Evolutionary conservation across 2,888 invertebrate species (phyloP).

Genomic region (Tipula helvola): DNA sequence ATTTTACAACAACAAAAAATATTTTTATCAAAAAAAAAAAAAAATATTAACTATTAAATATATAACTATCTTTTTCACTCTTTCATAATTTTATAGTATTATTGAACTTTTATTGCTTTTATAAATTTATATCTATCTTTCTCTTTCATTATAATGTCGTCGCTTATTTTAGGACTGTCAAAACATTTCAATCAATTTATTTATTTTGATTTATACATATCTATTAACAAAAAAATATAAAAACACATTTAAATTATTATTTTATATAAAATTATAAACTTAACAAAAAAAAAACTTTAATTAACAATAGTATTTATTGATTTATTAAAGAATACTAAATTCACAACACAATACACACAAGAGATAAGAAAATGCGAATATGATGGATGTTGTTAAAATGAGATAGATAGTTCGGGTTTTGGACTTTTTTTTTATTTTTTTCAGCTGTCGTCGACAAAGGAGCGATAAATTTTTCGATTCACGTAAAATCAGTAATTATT

Average conservation of each 20-base stretch:
- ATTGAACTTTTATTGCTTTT: neutral
- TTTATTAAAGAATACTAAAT: neutral
- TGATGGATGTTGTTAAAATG: neutral
- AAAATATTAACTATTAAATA: neutral
- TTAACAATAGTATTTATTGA: neutral
- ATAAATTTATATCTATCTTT: neutral
- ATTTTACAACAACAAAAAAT: slow-evolving; percentile 1
- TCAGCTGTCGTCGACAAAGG: slow-evolving; percentile 10
- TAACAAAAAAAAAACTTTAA: neutral
- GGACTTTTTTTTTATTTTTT: neutral
- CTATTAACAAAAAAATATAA: neutral
- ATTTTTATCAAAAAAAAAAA: neutral
- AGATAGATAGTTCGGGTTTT: neutral
- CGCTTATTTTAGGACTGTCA: neutral
- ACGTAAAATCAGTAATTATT: neutral
- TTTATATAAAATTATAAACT: neutral
- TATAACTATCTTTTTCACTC: neutral
- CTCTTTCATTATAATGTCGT: neutral
- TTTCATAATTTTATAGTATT: neutral
- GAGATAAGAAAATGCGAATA: neutral
- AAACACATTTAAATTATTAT: neutral
- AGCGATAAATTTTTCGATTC: neutral
- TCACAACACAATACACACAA: neutral
- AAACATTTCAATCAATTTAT: neutral
- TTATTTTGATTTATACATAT: neutral